Evolutionary conservation across 2,888 invertebrate genomes (phyloP).

Genomic region (Argyra leucocephala): DNA sequence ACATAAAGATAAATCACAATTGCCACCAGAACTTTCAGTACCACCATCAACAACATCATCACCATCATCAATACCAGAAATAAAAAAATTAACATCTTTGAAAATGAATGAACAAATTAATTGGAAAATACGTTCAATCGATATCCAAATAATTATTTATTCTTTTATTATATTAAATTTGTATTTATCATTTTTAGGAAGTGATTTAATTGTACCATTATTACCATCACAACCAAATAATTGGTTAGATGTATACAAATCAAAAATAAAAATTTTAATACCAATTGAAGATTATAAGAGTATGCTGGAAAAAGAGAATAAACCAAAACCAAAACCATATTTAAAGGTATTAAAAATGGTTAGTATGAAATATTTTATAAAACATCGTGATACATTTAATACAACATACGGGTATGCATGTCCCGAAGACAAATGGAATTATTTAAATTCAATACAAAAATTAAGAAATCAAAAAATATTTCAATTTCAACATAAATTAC

Average conservation of each 20-base stretch:
- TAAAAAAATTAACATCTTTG: neutral
- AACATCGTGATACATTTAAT: conserved; percentile 8
- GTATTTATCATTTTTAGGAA: conserved; percentile 4
- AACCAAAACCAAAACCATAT: neutral
- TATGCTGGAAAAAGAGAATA: neutral
- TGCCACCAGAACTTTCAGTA: too few species aligned
- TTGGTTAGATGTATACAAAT: neutral
- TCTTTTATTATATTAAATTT: neutral
- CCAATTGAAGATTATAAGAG: neutral
- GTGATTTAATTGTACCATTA: neutral
- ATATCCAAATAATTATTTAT: neutral
- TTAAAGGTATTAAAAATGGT: neutral
- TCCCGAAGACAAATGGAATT: neutral
- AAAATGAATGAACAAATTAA: neutral
- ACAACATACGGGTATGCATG: conserved; percentile 7
- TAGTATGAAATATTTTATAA: neutral
- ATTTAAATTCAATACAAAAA: conserved; percentile 5
- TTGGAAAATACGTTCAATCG: neutral
- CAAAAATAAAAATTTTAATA: neutral
- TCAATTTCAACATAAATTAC: neutral
- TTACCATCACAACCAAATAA: neutral
- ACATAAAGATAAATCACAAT: neutral
- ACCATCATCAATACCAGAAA: too few species aligned
- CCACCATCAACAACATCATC: too few species aligned
- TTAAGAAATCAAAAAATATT: neutral